These are phyloP conservation scores for Neogobius melanostomus DNA, from an alignment of 2,113 vertebrate genomes.

Conservation along the genomic window DNA sequence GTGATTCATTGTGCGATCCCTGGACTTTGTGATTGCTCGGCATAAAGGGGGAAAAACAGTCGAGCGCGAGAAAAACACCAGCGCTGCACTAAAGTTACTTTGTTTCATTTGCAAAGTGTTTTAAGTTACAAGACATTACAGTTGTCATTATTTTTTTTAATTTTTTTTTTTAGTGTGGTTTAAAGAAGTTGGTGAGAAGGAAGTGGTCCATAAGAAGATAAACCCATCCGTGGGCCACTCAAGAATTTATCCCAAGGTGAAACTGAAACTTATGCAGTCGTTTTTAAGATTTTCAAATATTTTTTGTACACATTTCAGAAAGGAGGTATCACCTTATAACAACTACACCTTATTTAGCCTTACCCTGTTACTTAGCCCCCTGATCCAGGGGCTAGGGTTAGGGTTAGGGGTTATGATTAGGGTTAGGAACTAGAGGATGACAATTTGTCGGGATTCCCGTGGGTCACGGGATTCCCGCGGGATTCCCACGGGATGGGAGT, in stretches of 20 bases:
- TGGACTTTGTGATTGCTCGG: conserved; percentile 3
- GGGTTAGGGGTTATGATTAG: no score
- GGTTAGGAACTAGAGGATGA: no score
- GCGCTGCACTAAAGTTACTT: neutral
- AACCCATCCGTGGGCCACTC: no score
- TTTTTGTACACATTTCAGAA: no score
- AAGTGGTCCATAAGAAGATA: neutral
- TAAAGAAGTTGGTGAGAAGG: neutral
- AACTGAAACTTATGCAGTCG: neutral
- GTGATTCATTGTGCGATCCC: conserved; percentile 19
- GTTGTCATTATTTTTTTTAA: neutral
- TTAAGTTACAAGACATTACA: conserved; percentile 7
- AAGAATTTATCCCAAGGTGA: neutral
- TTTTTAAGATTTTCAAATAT: no score
- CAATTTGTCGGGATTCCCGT: no score
- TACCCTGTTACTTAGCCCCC: no score
- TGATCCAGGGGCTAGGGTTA: no score
- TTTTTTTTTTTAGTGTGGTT: neutral
- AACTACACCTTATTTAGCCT: no score
- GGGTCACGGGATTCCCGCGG: no score
- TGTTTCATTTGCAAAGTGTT: neutral
- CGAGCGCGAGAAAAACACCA: neutral
- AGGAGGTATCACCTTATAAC: no score
- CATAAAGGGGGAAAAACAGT: conserved; percentile 5
- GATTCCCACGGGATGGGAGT: no score